Percentiles rank a stretch among this genome's conserved stretches.
phyloP scores from a whole-genome alignment of 2,113 vertebrate genomes.

The Phyllostomus hastatus region DNA sequence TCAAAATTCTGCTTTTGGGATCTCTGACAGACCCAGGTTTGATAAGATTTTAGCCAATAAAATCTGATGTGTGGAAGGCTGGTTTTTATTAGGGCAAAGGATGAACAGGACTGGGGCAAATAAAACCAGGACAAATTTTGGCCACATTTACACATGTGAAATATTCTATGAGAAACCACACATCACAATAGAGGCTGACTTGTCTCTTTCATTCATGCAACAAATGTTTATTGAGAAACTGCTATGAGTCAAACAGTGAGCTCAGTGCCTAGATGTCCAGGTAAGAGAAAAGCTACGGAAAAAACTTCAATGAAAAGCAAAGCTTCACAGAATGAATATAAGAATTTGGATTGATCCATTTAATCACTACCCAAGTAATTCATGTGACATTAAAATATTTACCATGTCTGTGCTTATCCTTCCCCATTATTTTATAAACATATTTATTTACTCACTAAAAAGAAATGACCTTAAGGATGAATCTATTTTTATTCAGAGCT shows the following conservation, averaged over 20 bases:
- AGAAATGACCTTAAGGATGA: neutral
- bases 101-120: neutral
- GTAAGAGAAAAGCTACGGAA: neutral
- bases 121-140: neutral
- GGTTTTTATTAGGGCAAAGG: neutral
- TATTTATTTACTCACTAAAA: neutral
- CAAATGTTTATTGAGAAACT: neutral
- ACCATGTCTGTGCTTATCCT: neutral
- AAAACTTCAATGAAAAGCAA: neutral
- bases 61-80: neutral
- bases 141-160: neutral
- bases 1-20: neutral
- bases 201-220: neutral
- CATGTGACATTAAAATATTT: neutral
- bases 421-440: neutral
- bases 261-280: neutral
- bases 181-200: neutral
- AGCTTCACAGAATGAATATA: neutral
- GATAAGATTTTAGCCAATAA: conserved; percentile 28
- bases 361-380: neutral
- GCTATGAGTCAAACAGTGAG: neutral
- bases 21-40: neutral
- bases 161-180: neutral
- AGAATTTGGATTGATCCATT: neutral
- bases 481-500: neutral